Evolutionary conservation across 1,140 invertebrate species (phyloP), one percentile per base, ranked within the genome.

Genomic region (Mesaphorura yosii): DNA sequence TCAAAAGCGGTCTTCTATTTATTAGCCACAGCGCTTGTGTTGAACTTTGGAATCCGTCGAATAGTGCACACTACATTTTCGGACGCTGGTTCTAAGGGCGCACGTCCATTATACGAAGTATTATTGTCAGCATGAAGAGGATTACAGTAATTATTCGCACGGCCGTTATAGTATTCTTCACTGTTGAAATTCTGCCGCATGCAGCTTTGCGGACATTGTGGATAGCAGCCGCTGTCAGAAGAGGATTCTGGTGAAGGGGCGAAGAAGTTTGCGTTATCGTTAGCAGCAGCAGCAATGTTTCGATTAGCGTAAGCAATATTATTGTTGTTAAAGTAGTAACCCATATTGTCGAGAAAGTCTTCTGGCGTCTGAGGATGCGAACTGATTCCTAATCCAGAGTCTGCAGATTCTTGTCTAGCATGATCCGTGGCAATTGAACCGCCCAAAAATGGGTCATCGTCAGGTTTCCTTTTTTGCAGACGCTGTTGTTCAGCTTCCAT

Each of bases 301-400:
- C 14, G 10, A 42, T 10, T 20, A 20, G 10, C 10, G 40, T 20
- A 10, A 20, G 14, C 19, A 20, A 14, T 44, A 41, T 22, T 34
- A 56, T 39, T 47, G 31, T 55, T 29, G 17, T 47, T 62, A 47
- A 29, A 39, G 26, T 26, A 54, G 28, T 15, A 58, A 40, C 31
- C 83, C 82, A 86, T 87, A 57, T 83, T 84, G 63, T 90, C 87
- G 46, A 93, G 77, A 71, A 91, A 90, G 72, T 90, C 90, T 70
- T 93, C 88, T 15, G 89, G 88, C 48, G 88, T 91, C 67, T 88
- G 84, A 44, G 88, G 85, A 70, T 91, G 77, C 31, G 85, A 88
- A 40, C 81, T 81, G 74, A 92, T 79, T 63, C 87, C 87, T 28
- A 94, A 74, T 38, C 91, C 91, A 69, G 86, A 90, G 68, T 95